Conservation (phyloP, 2,113 vertebrate genomes). For the Entosphenus tridentatus region DNA sequence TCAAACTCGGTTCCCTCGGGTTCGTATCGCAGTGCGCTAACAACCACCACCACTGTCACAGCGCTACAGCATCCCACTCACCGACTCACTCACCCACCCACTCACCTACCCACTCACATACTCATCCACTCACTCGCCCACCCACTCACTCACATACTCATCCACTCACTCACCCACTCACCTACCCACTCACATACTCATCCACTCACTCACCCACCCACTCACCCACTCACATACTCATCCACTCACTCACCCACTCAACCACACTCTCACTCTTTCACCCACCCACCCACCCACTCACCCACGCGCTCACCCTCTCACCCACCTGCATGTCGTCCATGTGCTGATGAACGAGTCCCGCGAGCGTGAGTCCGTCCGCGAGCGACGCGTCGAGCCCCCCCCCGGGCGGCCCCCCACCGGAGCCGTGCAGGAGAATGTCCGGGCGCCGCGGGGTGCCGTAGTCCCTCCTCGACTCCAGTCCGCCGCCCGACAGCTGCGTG, state of each 20-base stretch:
- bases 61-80: neutral
- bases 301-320: neutral
- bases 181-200: neutral
- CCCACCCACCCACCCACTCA: neutral
- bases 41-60: neutral
- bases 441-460: slow-evolving; percentile 7
- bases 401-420: neutral
- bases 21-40: too few relatives aligned
- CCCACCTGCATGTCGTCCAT: slow-evolving; percentile 8
- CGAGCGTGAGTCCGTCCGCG: slow-evolving; percentile 7
- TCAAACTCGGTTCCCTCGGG: too few relatives aligned
- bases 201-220: neutral
- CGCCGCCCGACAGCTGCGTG: slow-evolving; percentile 7
- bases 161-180: neutral
- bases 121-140: neutral
- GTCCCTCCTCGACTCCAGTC: slow-evolving; percentile 7
- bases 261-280: neutral
- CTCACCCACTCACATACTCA: neutral
- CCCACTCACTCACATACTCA: neutral
- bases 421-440: slow-evolving; percentile 9
- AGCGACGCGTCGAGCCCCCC: slow-evolving; percentile 6
- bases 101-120: neutral
- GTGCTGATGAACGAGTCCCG: slow-evolving; percentile 7
- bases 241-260: neutral
- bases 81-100: neutral